Percentiles rank a stretch among this genome's conserved stretches.
Evolutionary conservation across 2,888 invertebrate genomes (phyloP).

Genomic region (Eupithecia subfuscata): DNA sequence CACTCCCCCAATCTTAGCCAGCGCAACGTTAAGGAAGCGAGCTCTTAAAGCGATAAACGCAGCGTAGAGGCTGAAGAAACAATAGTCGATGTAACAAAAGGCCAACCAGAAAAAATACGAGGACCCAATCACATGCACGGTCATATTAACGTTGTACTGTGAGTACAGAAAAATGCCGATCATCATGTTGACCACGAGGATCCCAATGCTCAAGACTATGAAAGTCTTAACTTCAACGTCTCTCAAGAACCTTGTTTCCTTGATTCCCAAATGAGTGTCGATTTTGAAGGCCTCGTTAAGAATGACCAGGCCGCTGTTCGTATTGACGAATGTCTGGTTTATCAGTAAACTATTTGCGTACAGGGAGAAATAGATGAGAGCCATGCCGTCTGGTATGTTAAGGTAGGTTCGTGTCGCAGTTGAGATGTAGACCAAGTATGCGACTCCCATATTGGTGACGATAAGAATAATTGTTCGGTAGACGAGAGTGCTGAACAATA

Average conservation of each 20-base stretch:
- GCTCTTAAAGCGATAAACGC: conserved; percentile 55
- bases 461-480: conserved; percentile 50
- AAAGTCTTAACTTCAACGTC: conserved; percentile 47
- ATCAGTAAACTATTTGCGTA: conserved; percentile 52
- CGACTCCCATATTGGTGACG: conserved; percentile 42
- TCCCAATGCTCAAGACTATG: conserved; percentile 31
- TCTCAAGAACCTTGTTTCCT: conserved; percentile 68
- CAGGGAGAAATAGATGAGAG: conserved; percentile 51
- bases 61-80: conserved; percentile 50
- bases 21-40: conserved; percentile 65
- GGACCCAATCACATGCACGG: conserved; percentile 49
- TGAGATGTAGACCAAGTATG: conserved; percentile 51
- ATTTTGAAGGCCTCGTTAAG: conserved; percentile 58
- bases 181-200: conserved; percentile 44
- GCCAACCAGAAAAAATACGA: conserved; percentile 55
- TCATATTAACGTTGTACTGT: conserved; percentile 47
- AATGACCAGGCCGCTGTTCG: conserved; percentile 50
- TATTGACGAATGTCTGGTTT: conserved; percentile 57
- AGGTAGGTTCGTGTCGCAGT: conserved; percentile 47
- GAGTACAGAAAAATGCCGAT: conserved; percentile 49
- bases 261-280: conserved; percentile 59
- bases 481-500: conserved; percentile 45
- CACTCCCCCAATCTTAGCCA: conserved; percentile 60
- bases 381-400: conserved; percentile 54
- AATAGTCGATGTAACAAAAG: conserved; percentile 56